Percentiles rank a stretch among this genome's conserved stretches.
Evolutionary conservation across 2,797 vertebrate genomes (phyloP).

Genomic region (Melanotaenia parkinsoni): DNA sequence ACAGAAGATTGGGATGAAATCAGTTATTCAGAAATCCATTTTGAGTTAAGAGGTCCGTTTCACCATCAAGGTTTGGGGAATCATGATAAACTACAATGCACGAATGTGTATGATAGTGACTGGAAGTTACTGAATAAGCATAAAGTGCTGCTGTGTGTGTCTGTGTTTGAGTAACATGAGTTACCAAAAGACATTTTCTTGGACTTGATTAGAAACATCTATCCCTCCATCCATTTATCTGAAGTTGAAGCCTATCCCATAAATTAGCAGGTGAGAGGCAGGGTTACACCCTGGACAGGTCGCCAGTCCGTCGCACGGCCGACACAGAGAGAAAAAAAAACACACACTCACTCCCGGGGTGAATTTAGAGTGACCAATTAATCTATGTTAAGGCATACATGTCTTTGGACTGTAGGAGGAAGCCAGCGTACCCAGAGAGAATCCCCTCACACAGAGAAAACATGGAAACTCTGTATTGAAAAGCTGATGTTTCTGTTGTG

Average conservation of each 20-base stretch:
- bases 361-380: too few relatives aligned
- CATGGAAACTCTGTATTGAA: not conserved
- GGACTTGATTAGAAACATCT: not conserved
- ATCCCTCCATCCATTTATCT: too few relatives aligned
- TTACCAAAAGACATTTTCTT: not conserved
- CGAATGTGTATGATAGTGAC: conserved; percentile 7
- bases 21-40: conserved; percentile 53
- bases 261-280: too few relatives aligned
- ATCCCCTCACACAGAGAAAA: too few relatives aligned
- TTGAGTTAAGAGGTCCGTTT: not conserved
- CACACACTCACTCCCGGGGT: too few relatives aligned
- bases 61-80: conserved; percentile 11
- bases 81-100: conserved; percentile 41
- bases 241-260: too few relatives aligned
- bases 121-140: not conserved
- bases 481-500: not conserved
- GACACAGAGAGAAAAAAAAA: too few relatives aligned
- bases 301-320: too few relatives aligned
- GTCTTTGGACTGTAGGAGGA: too few relatives aligned
- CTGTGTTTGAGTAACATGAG: not conserved
- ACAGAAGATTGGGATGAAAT: conserved; percentile 52
- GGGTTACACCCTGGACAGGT: too few relatives aligned
- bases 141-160: not conserved
- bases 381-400: too few relatives aligned
- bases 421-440: too few relatives aligned